Base-by-base conservation (phyloP, 1,140 invertebrate species). In the Probaryconus sp. region DNA sequence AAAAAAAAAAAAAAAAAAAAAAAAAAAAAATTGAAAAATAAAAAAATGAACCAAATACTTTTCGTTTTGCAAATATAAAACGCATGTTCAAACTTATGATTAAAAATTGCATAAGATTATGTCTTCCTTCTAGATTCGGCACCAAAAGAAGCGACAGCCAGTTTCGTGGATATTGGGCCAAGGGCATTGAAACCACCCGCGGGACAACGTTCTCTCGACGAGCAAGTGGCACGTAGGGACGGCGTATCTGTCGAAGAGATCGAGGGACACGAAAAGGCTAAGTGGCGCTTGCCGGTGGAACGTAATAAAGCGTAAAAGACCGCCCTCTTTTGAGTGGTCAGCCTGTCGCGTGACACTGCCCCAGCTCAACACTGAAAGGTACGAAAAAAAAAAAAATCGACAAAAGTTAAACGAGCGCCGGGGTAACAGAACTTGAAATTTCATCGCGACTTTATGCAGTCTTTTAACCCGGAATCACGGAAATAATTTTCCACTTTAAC, bases 181-280 rank as follows among this genome's bases (percentile, higher is more conserved):
- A 7, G 24, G 53, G 11, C 55, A 53, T 72, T 72, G 60, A 50
- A 60, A n/a, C 11, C 37, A 60, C 42, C 60, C 38, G 42, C 50
- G 67, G 58, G 42, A 63, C 67, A 37, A 1, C 40, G 31, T 28
- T 14, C 17, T n/a, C n/a, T 26, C 30, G 56, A n/a, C 26, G 13
- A 10, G 14, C 24, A 43, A 47, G 61, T 31, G 40, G 33, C 45
- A 48, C 58, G 45, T 43, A 38, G 58, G 33, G n/a, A 31, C 58
- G 58, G 28, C 40, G 26, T 70, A 70, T 70, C 65, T 53, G 21
- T 16, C 9, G 33, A 10, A 26, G 10, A 21, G 65, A 69, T 69
- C 55, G 65, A 45, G 65, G 42, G 55, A 60, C 65, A 69, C 65
- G 65, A 47, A 58, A 51, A 60, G 65, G 24, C 42, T 13, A 53